Evolutionary conservation across 2,888 invertebrate genomes (phyloP).

Genomic region (Drosophila mulleri): DNA sequence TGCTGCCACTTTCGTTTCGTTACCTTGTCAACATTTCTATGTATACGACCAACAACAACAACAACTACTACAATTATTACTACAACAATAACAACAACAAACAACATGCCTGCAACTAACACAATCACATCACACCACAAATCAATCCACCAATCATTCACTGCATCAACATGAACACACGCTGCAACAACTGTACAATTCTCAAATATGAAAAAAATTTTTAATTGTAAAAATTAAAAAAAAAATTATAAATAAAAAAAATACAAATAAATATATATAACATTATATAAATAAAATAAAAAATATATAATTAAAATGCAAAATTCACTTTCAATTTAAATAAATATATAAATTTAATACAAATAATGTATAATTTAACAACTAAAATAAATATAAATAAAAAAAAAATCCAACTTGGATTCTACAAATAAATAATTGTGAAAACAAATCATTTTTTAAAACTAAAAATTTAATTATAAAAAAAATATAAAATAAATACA

Average conservation of each 20-base stretch:
- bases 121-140: conserved; percentile 47
- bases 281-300: no score
- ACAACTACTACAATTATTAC: conserved; percentile 36
- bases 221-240: no score
- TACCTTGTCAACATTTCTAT: conserved; percentile 61
- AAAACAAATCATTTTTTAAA: no score
- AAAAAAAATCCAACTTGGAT: no score
- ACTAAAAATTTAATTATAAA: no score
- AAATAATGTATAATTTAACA: no score
- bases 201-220: conserved; percentile 39
- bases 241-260: neutral
- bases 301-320: no score
- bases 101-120: conserved; percentile 62
- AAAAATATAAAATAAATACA: neutral
- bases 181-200: conserved; percentile 16
- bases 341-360: no score
- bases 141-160: conserved; percentile 39
- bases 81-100: conserved; percentile 51
- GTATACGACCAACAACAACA: conserved; percentile 48
- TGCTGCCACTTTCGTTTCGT: conserved; percentile 61
- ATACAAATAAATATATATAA: no score
- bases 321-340: no score
- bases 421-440: no score
- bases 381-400: no score
- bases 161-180: conserved; percentile 37